Conservation (phyloP, 2,113 vertebrate genomes). For the Philantomba maxwellii region DNA sequence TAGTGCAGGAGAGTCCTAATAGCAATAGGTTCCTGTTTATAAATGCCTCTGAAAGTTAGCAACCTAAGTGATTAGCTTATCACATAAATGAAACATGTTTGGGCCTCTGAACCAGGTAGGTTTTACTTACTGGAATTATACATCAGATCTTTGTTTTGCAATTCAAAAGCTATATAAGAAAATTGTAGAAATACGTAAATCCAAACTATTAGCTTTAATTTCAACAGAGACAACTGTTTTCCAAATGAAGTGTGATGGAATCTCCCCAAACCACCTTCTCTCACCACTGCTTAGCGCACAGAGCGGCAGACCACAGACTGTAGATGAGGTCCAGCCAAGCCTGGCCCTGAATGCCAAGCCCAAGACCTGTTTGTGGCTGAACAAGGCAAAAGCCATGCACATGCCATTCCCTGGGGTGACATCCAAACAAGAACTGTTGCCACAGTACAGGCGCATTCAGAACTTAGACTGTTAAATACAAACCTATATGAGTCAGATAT, state of each 20-base stretch:
- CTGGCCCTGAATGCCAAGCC: background rate
- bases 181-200: background rate
- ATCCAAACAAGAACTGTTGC: background rate
- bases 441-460: background rate
- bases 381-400: background rate
- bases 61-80: background rate
- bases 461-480: background rate
- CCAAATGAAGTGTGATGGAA: background rate
- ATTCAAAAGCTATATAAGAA: background rate
- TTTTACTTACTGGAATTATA: conserved; percentile 5
- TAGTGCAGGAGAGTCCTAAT: background rate
- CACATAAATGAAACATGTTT: background rate
- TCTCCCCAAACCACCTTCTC: background rate
- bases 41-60: background rate
- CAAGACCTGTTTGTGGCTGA: background rate
- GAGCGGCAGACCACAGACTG: background rate
- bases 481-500: background rate
- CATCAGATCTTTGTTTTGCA: background rate
- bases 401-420: background rate
- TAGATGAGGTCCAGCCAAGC: background rate
- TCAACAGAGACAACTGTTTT: background rate
- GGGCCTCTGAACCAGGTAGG: background rate
- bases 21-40: background rate
- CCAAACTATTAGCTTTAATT: background rate
- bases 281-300: background rate